Evolutionary conservation across 2,797 vertebrate genomes (phyloP).

Genomic region (Schizopygopsis malacanthus): DNA sequence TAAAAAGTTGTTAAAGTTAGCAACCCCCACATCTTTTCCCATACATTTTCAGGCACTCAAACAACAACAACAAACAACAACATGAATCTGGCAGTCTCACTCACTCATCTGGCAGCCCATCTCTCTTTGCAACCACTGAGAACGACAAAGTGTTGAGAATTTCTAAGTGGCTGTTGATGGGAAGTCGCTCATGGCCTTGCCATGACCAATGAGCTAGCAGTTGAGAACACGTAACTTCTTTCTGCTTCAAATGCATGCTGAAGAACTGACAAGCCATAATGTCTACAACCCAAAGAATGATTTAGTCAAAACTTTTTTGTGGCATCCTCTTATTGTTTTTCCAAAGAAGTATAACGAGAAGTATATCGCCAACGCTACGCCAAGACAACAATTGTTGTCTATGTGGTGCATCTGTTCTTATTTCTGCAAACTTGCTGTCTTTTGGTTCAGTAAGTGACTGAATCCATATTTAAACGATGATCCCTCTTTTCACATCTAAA

Average conservation of each 20-base stretch:
- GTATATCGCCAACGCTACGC: background rate
- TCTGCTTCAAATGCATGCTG: background rate
- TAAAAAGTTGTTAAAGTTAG: conserved; percentile 2
- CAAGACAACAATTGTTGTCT: background rate
- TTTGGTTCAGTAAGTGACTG: background rate
- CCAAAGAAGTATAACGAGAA: background rate
- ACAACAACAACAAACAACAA: background rate
- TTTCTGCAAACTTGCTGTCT: background rate
- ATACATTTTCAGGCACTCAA: background rate
- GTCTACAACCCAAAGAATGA: background rate
- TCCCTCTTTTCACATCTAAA: background rate
- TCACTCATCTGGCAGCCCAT: background rate
- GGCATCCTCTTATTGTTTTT: background rate
- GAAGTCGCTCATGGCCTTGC: background rate
- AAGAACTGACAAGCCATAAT: background rate
- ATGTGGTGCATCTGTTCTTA: background rate
- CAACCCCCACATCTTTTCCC: too few relatives aligned
- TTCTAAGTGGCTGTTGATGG: background rate
- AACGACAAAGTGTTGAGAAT: background rate
- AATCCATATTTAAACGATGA: background rate
- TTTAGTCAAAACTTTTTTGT: background rate
- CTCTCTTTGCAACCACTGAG: background rate
- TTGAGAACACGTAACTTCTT: background rate
- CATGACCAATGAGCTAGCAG: background rate
- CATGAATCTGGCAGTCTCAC: background rate